Percentiles rank a stretch among this genome's conserved stretches.
Conservation (phyloP, 2,888 invertebrate species). For the Erannis defoliaria region DNA sequence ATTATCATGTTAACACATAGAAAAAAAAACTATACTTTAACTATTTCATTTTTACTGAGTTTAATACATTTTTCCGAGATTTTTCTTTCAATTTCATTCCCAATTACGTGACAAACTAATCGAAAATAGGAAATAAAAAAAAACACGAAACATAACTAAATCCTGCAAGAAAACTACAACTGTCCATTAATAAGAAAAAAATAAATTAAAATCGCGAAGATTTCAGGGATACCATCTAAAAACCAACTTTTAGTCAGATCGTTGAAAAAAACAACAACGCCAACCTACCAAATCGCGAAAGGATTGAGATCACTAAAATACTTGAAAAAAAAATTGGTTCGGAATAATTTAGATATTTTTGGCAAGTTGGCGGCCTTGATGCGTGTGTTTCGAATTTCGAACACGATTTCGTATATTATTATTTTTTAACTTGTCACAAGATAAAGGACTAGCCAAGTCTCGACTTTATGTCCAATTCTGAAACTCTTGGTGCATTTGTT, state of each 20-base stretch:
- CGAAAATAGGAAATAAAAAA: constrained; percentile 33
- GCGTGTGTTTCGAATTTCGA: constrained; percentile 16
- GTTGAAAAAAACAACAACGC: constrained; percentile 59
- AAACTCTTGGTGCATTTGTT: no score
- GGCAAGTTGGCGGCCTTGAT: constrained; percentile 49
- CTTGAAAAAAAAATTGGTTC: constrained; percentile 33
- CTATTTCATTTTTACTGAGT: constrained; percentile 14
- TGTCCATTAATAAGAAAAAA: constrained; percentile 46
- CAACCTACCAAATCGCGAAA: constrained; percentile 59
- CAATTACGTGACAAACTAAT: constrained; percentile 34
- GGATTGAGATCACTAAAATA: constrained; percentile 41
- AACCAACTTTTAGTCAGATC: constrained; percentile 62
- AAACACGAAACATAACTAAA: constrained; percentile 15
- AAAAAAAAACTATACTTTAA: constrained; percentile 23
- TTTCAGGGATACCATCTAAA: constrained; percentile 36
- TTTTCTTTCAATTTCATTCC: constrained; percentile 40
- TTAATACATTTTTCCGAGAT: constrained; percentile 11
- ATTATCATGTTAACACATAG: constrained; percentile 56
- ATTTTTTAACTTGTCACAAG: no score
- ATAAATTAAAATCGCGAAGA: constrained; percentile 50
- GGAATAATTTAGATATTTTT: constrained; percentile 34
- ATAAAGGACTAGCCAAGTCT: no score
- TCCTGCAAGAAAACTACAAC: constrained; percentile 45
- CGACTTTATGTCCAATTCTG: not conserved
- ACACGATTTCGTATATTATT: not conserved